Percentiles rank a stretch among this genome's conserved stretches.
These are phyloP conservation scores for Athripsodes cinereus DNA, from an alignment of 2,888 invertebrate species.

Conservation along the genomic window DNA sequence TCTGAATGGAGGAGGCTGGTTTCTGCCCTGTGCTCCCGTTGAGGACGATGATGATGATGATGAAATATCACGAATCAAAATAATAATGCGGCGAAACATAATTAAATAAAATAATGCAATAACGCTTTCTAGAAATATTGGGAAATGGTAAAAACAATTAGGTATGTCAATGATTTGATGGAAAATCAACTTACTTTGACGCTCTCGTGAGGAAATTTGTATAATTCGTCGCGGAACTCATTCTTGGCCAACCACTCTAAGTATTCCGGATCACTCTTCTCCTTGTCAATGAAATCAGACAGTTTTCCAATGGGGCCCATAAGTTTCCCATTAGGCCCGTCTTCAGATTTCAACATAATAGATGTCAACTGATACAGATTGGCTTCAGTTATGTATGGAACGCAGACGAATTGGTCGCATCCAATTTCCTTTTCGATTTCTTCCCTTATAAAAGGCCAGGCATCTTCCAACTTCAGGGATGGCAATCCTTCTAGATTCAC, in stretches of 20 bases:
- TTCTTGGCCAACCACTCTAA: slow-evolving; percentile 41
- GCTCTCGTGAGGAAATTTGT: slow-evolving; percentile 49
- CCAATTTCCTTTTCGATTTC: slow-evolving; percentile 51
- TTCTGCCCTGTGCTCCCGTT: too few species aligned
- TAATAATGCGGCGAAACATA: too few species aligned
- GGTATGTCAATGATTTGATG: too few species aligned
- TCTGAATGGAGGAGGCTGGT: too few species aligned
- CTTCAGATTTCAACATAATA: slow-evolving; percentile 37
- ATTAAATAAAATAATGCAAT: too few species aligned
- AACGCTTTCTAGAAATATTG: too few species aligned
- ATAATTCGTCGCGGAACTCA: slow-evolving; percentile 39
- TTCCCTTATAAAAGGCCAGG: slow-evolving; percentile 50
- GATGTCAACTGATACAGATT: slow-evolving; percentile 46
- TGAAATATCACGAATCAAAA: too few species aligned
- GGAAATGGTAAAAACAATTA: too few species aligned
- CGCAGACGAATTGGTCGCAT: slow-evolving; percentile 46
- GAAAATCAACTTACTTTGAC: slow-evolving; percentile 36
- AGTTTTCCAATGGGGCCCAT: slow-evolving; percentile 46
- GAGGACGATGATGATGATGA: too few species aligned
- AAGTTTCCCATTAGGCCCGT: slow-evolving; percentile 45
- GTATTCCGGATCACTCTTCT: slow-evolving; percentile 40
- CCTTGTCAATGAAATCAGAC: slow-evolving; percentile 40
- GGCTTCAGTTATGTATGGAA: slow-evolving; percentile 49
- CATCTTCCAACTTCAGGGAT: slow-evolving; percentile 46
- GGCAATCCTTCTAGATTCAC: slow-evolving; percentile 44